phyloP scores from a whole-genome alignment of 2,888 invertebrate genomes.

The Yponomeuta malinellus region DNA sequence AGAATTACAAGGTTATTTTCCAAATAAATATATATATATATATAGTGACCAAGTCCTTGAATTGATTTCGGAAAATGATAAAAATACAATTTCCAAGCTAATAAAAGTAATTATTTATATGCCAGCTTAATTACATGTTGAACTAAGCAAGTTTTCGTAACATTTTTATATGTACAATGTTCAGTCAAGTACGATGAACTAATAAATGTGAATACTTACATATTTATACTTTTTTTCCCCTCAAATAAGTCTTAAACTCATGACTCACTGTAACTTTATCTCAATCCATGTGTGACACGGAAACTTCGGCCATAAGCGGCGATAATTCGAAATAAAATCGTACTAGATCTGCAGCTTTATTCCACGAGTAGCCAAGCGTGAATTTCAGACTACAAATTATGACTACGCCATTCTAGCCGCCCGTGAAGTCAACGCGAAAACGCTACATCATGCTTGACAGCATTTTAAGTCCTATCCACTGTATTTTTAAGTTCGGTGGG shows the following conservation, averaged over 20 bases:
- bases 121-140: too few relatives aligned
- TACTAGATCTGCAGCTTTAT: background rate
- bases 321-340: background rate
- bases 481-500: too few relatives aligned
- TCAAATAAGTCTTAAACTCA: too few relatives aligned
- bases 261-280: background rate
- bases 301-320: background rate
- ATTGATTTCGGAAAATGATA: too few relatives aligned
- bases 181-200: background rate
- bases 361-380: background rate
- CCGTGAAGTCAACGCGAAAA: background rate
- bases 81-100: too few relatives aligned
- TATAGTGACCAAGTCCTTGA: too few relatives aligned
- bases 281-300: background rate
- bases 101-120: too few relatives aligned
- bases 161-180: background rate
- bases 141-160: background rate
- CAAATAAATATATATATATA: too few relatives aligned
- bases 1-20: too few relatives aligned
- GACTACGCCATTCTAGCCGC: background rate
- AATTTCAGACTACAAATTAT: slow-evolving; percentile 4
- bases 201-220: background rate
- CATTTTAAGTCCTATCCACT: background rate
- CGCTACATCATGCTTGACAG: slow-evolving; percentile 6
- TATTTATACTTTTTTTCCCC: too few relatives aligned